A percentile compares a stretch with the other conserved stretches of the same genome.
Evolutionary conservation across 2,797 vertebrate genomes (phyloP).

Genomic region (Myotis pilosus): DNA sequence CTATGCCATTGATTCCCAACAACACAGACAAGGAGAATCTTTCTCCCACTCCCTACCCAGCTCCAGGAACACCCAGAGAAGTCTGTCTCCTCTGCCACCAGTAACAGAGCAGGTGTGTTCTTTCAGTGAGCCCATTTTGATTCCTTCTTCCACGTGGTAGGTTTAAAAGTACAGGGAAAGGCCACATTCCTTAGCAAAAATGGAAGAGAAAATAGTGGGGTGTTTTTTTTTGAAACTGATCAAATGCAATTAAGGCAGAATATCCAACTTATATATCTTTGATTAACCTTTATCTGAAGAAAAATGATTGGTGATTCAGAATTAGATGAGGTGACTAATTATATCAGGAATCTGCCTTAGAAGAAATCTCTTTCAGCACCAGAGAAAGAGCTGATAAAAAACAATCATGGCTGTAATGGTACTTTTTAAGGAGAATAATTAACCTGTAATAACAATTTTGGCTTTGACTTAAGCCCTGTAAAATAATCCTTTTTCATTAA

Average conservation of each 20-base stretch:
- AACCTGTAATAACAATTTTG: constrained; percentile 84
- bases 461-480: constrained; percentile 81
- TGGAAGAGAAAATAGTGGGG: not conserved
- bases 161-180: constrained; percentile 35
- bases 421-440: constrained; percentile 85
- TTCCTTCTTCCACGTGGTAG: not conserved
- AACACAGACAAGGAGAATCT: not conserved
- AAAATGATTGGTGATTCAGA: constrained; percentile 84
- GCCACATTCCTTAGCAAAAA: constrained; percentile 24
- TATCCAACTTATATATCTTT: constrained; percentile 80
- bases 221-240: constrained; percentile 74
- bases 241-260: constrained; percentile 76
- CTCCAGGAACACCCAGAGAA: not conserved
- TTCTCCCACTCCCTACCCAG: not conserved
- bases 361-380: constrained; percentile 77
- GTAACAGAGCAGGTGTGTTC: not conserved
- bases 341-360: constrained; percentile 80
- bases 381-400: constrained; percentile 82
- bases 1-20: not conserved
- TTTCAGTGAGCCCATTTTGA: not conserved
- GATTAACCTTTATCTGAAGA: constrained; percentile 85
- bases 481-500: constrained; percentile 86
- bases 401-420: constrained; percentile 80
- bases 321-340: constrained; percentile 85
- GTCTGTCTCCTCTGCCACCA: no score